These are phyloP conservation scores for Moxostoma hubbsi DNA, from an alignment of 2,797 vertebrate species.

Conservation along the genomic window DNA sequence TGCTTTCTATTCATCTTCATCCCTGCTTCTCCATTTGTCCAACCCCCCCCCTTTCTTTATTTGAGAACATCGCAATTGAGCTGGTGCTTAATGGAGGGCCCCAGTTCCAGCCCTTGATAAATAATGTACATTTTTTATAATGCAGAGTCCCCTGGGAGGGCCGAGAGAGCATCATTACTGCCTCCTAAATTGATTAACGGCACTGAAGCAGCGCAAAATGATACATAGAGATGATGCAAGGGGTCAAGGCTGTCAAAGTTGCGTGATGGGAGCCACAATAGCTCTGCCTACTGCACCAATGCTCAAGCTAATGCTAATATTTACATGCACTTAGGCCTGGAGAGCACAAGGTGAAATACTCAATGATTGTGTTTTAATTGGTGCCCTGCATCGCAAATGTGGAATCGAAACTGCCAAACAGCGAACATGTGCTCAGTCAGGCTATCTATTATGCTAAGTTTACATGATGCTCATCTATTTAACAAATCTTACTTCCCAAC, in stretches of 20 bases:
- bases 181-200: constrained; percentile 99
- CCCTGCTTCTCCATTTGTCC: constrained; percentile 61
- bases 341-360: constrained; percentile 17
- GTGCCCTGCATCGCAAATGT: constrained; percentile 32
- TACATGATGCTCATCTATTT: constrained; percentile 1
- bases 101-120: constrained; percentile 92
- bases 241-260: constrained; percentile 58
- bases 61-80: constrained; percentile 87
- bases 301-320: constrained; percentile 53
- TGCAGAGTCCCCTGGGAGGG: constrained; percentile 86
- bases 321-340: constrained; percentile 58
- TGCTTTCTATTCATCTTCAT: constrained; percentile 29
- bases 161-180: constrained; percentile 99
- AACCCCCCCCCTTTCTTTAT: constrained; percentile 66
- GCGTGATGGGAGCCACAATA: constrained; percentile 59
- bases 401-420: constrained; percentile 31
- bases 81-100: constrained; percentile 95
- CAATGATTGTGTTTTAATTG: constrained; percentile 54
- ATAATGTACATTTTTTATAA: constrained; percentile 99
- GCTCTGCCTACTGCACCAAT: constrained; percentile 33
- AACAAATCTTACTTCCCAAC: not conserved
- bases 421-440: constrained; percentile 1
- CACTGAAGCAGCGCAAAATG: constrained; percentile 96
- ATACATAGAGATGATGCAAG: constrained; percentile 90
- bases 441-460: not conserved